phyloP scores from a whole-genome alignment of 2,113 vertebrate species.

The Tragelaphus strepsiceros region DNA sequence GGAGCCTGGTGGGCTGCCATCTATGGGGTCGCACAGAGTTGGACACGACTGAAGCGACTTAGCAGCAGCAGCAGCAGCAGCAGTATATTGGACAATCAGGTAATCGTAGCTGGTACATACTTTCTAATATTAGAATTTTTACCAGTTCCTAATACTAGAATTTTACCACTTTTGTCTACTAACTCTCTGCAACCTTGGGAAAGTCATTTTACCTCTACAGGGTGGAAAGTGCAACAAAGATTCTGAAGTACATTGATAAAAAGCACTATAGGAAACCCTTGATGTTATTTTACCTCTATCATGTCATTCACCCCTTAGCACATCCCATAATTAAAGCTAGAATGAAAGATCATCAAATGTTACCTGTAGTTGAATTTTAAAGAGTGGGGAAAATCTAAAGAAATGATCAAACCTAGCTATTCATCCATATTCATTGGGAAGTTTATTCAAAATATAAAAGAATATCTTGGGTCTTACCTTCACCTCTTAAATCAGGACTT shows the following conservation, averaged over 20 bases:
- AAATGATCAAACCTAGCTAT: not conserved
- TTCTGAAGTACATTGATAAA: not conserved
- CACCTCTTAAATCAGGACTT: not conserved
- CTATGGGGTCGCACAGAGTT: too few species aligned
- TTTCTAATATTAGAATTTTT: not conserved
- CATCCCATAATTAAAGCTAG: not conserved
- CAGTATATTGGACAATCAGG: not conserved
- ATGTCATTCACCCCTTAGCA: not conserved
- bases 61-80: too few species aligned
- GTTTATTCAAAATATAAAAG: not conserved
- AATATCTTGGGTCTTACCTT: not conserved
- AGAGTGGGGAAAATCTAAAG: not conserved
- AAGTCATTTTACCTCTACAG: not conserved
- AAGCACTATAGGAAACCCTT: not conserved
- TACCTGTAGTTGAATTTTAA: not conserved
- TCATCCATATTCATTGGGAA: not conserved
- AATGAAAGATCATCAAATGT: not conserved
- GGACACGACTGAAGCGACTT: too few species aligned
- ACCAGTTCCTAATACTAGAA: not conserved
- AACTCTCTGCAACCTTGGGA: not conserved
- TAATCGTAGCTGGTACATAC: not conserved
- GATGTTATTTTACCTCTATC: not conserved
- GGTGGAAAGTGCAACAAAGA: not conserved
- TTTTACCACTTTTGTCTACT: not conserved
- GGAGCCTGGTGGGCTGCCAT: too few species aligned